Evolutionary conservation across 2,797 vertebrate species (phyloP).

Genomic region (Paguma larvata): DNA sequence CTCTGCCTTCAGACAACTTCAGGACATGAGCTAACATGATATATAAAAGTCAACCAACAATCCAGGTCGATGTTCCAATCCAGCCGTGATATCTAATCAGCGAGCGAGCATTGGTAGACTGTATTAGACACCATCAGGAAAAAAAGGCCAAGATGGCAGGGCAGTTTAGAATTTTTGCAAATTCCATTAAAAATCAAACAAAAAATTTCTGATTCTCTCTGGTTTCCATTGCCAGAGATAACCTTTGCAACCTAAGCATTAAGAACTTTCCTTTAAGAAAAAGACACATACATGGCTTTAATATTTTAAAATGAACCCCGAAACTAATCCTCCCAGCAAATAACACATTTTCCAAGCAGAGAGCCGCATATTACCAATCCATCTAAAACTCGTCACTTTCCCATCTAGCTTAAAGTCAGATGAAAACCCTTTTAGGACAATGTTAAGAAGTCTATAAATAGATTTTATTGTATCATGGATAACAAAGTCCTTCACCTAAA

Average conservation of each 20-base stretch:
- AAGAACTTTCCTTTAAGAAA: neutral
- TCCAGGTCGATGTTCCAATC: slow-evolving; percentile 1
- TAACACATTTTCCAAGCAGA: slow-evolving; percentile 10
- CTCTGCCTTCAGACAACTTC: slow-evolving; percentile 12
- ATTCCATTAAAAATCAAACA: slow-evolving; percentile 40
- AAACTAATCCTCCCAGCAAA: slow-evolving; percentile 55
- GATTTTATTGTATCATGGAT: neutral
- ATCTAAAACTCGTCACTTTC: neutral
- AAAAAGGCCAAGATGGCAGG: neutral
- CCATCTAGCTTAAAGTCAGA: neutral
- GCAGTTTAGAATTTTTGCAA: slow-evolving; percentile 44
- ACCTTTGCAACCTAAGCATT: slow-evolving; percentile 37
- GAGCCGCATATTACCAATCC: slow-evolving; percentile 5
- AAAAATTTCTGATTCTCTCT: neutral
- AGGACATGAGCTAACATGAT: neutral
- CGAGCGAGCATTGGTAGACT: neutral
- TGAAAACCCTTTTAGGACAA: slow-evolving; percentile 10
- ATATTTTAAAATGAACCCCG: slow-evolving; percentile 32
- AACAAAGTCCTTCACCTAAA: slow-evolving; percentile 59
- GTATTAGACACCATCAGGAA: neutral
- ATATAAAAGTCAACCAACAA: slow-evolving; percentile 35
- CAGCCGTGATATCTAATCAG: neutral
- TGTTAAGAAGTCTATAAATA: neutral
- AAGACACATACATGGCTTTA: slow-evolving; percentile 41
- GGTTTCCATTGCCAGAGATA: neutral